Conservation (phyloP, 2,888 invertebrate genomes). For the Drosophila monieri region DNA sequence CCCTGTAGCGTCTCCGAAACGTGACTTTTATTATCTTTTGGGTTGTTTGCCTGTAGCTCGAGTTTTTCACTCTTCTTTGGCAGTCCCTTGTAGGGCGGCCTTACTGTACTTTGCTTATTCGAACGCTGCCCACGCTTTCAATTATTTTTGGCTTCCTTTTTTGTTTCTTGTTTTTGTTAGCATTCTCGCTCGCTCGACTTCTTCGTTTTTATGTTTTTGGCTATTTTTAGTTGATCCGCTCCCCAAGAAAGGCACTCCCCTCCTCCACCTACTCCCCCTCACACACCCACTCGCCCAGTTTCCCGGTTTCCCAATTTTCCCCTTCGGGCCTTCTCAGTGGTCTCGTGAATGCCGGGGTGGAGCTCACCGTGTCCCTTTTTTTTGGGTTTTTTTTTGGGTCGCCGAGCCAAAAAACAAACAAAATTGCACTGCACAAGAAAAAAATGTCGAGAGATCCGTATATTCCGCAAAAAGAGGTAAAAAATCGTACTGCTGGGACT, state of each 20-base stretch:
- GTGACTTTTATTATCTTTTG: neutral
- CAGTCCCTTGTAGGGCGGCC: neutral
- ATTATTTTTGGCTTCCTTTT: conserved; percentile 40
- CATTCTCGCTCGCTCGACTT: conserved; percentile 15
- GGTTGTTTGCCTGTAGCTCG: neutral
- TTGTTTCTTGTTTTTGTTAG: conserved; percentile 8
- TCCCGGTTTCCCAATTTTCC: neutral
- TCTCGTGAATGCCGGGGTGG: neutral
- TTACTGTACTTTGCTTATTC: conserved; percentile 12
- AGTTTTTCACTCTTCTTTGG: neutral
- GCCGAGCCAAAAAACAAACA: conserved; percentile 4
- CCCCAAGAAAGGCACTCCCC: conserved; percentile 14
- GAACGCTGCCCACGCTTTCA: conserved; percentile 38
- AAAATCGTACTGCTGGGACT: conserved; percentile 4
- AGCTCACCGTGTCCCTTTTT: neutral
- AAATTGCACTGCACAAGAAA: conserved; percentile 17
- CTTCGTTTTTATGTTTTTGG: conserved; percentile 26
- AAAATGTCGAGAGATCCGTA: neutral
- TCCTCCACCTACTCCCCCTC: neutral
- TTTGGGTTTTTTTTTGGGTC: neutral
- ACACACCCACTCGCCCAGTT: conserved; percentile 9
- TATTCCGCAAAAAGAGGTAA: conserved; percentile 5
- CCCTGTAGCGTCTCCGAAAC: neutral
- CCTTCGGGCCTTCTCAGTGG: neutral
- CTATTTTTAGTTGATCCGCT: conserved; percentile 39